Conservation (phyloP, 2,888 invertebrate genomes). For the Deilephila elpenor region DNA sequence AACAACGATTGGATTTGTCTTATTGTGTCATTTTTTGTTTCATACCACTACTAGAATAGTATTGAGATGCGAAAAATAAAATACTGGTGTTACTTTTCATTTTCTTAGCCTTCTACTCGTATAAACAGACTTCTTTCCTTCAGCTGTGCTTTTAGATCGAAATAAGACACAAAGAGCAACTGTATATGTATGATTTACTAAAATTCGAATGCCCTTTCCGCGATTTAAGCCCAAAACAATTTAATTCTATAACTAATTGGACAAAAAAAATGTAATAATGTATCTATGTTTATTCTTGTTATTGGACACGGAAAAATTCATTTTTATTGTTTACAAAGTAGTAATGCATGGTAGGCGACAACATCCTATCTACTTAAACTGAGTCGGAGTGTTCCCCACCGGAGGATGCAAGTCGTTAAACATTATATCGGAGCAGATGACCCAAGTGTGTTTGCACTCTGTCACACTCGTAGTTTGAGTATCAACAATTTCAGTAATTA, state of each 20-base stretch:
- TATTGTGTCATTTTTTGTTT: no score
- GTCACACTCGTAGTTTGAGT: background rate
- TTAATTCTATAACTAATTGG: background rate
- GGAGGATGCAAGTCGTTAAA: constrained; percentile 19
- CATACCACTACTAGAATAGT: no score
- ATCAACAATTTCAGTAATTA: background rate
- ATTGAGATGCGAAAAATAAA: no score
- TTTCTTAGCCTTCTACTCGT: no score
- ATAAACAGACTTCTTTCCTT: no score
- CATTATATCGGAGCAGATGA: background rate
- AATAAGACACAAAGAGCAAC: no score
- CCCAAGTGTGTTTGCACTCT: background rate
- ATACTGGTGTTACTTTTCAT: no score
- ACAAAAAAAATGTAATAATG: background rate
- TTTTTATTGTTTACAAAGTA: background rate
- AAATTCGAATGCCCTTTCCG: no score
- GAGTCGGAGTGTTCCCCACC: constrained; percentile 5
- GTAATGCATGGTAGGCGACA: background rate
- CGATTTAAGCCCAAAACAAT: no score
- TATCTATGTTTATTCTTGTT: background rate
- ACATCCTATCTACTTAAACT: constrained; percentile 13
- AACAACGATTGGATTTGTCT: no score
- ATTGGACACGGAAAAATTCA: background rate
- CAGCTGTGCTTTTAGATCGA: no score
- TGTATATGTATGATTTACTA: no score